A percentile compares a stretch with the other conserved stretches of the same genome.
Evolutionary conservation across 2,888 invertebrate species (phyloP).

Genomic region (Proisotoma minuta): DNA sequence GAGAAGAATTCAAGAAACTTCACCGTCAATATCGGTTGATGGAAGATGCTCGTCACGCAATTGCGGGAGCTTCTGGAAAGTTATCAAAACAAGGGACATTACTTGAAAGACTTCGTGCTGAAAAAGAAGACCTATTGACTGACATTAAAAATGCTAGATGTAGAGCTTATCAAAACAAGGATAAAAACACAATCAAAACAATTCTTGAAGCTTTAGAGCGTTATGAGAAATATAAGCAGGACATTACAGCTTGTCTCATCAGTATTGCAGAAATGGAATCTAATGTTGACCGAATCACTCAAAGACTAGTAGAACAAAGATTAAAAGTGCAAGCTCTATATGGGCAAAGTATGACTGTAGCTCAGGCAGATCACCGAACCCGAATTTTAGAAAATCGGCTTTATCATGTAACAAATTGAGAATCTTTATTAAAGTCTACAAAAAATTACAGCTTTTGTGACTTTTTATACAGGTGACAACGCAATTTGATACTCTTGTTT

Average conservation of each 20-base stretch:
- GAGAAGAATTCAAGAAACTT: slow-evolving; percentile 37
- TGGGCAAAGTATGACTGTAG: slow-evolving; percentile 33
- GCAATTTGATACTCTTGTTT: slow-evolving; percentile 33
- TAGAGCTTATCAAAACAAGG: not conserved
- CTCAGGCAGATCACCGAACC: slow-evolving; percentile 27
- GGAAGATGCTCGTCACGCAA: slow-evolving; percentile 38
- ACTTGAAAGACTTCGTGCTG: slow-evolving; percentile 23
- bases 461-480: slow-evolving; percentile 21
- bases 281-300: slow-evolving; percentile 39
- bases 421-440: not conserved
- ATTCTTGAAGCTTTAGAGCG: slow-evolving; percentile 35
- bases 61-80: slow-evolving; percentile 32
- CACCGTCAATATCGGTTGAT: slow-evolving; percentile 38
- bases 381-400: slow-evolving; percentile 34
- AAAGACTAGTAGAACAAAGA: slow-evolving; percentile 32
- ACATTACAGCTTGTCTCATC: slow-evolving; percentile 22
- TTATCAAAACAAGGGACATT: slow-evolving; percentile 24
- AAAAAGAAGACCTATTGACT: slow-evolving; percentile 28
- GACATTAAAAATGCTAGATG: slow-evolving; percentile 35
- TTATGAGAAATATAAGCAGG: slow-evolving; percentile 32
- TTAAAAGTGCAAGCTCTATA: slow-evolving; percentile 38
- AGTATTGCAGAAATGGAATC: slow-evolving; percentile 39
- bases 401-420: slow-evolving; percentile 22
- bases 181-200: slow-evolving; percentile 16
- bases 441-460: not conserved